Evolutionary conservation across 2,888 invertebrate species (phyloP), one percentile per base, ranked within the genome.

Genomic region (Rhamnusium bicolor): DNA sequence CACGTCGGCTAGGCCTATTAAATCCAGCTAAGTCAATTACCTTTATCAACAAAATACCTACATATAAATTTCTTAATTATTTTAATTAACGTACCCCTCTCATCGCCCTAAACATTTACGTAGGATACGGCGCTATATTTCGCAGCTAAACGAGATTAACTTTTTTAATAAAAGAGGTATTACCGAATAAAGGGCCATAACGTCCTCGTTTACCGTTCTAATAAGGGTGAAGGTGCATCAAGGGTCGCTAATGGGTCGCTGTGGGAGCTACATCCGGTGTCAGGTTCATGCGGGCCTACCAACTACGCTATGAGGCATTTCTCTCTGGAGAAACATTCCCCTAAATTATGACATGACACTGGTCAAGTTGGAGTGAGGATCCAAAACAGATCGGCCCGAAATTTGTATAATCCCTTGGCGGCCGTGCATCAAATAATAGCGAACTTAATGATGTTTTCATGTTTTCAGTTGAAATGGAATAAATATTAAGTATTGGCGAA

Each of bases 331-430:
- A 53, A 60, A 72, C 71, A 72, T 78, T 72, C 71, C 69, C 69
- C 70, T 73, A 73, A 76, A 78, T 78, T 78, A 78, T 76, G 70
- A 76, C 74, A 67, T 58, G 76, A 73, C 71, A 71, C 63, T 60
- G 78, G 78, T 78, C 76, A 76, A 77, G 76, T 66, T 62, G 62
- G 70, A 60, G 69, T 54, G 53, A 18, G 68, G 40, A 61, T 47
- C 47, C 46, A 16, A 21, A 46, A 49, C 61, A 21, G 70, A 70
- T 63, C 63, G 70, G 49, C 19, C 40, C 47, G 63, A 49, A 53
- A 60, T 68, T 68, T 60, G 68, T 58, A 46, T 56, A 46, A 68
- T 58, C 68, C 54, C 60, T 24, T 29, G 68, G 46, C n/a, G 49
- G 60, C 29, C 40, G 60, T 68, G 40, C 46, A 60, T 60, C 68